Base-by-base conservation (phyloP, 2,888 invertebrate genomes). In the Xestia xanthographa region DNA sequence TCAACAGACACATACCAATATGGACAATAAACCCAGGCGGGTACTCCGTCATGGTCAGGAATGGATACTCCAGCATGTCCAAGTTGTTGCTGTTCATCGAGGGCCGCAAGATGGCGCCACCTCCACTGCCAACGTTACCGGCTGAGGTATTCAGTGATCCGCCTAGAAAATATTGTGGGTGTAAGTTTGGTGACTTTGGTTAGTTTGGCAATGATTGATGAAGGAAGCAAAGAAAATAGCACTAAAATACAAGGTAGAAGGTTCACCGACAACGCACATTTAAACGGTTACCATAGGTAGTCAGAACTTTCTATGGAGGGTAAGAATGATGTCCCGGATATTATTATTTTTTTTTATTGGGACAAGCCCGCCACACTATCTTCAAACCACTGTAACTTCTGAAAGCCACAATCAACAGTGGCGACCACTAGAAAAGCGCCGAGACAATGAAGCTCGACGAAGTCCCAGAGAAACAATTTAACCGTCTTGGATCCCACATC, bases 61-160 rank as follows among this genome's bases (percentile, higher is more conserved):
- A 99, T 0, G 99, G 99, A 94, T 99, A 99, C 92, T 99, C 99
- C 92, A 99, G 94, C 97, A 99, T 98, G 84, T 99, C 99, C 88
- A 99, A 96, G 90, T 98, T 98, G 83, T 98, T 98, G 88, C 98
- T 98, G 91, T 98, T 98, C 95, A 98, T 97, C 0, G 97, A 97
- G 0, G 97, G 97, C 58, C 98, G 97, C 77, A 97, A 93, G 79
- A 97, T 97, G 68, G 97, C 97, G 92, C 97, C 97, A 74, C 95
- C 97, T 88, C 96, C 97, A 87, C 93, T 97, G 88, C 95, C 96
- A 0, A 97, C 96, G 86, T 94, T 95, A 17, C 91, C 95, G 0
- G 90, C 90, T 0, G 92, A 97, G 90, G 91, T 97, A 96, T 90
- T 98, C 95, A 98, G 94, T 69, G 98, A 98, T 92, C 98, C 98